phyloP scores from a whole-genome alignment of 2,113 vertebrate species.

The Dicrurus megarhynchus region DNA sequence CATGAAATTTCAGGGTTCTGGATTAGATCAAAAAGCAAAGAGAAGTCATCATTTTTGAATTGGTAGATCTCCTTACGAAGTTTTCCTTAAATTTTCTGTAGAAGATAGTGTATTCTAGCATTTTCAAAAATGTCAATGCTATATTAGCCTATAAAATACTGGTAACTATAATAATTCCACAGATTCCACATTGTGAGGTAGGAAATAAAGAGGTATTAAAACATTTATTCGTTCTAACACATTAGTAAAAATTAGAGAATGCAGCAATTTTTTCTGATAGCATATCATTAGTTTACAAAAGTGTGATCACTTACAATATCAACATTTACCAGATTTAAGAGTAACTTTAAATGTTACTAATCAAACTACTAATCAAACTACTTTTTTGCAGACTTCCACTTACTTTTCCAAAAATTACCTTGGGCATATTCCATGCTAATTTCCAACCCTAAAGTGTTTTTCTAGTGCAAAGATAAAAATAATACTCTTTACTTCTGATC shows the following conservation, averaged over 20 bases:
- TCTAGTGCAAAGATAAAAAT: background rate
- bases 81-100: background rate
- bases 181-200: background rate
- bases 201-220: background rate
- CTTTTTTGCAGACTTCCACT: background rate
- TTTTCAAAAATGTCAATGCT: background rate
- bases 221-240: background rate
- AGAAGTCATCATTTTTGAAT: background rate
- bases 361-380: background rate
- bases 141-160: background rate
- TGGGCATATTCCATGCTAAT: background rate
- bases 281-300: background rate
- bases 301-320: background rate
- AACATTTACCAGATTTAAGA: background rate
- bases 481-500: background rate
- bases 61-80: background rate
- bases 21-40: background rate
- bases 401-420: background rate
- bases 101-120: background rate
- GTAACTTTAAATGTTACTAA: background rate
- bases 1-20: background rate
- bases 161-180: background rate
- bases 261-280: background rate
- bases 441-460: background rate
- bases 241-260: background rate